These are phyloP conservation scores for Hycleus cichorii DNA, from an alignment of 1,140 invertebrate genomes.

Conservation along the genomic window DNA sequence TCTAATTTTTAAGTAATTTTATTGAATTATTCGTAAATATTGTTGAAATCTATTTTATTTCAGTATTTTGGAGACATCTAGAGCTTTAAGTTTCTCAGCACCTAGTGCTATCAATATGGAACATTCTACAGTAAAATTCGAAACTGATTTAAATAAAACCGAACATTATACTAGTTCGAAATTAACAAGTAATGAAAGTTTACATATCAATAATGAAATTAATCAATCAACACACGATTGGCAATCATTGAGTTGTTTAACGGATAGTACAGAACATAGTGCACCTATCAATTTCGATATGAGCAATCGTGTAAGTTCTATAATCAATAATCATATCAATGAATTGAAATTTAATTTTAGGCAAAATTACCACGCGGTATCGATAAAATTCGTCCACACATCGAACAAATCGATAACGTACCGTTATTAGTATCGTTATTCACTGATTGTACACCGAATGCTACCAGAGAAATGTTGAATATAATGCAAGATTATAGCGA, in stretches of 20 bases:
- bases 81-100: slow-evolving; percentile 71
- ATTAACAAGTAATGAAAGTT: slow-evolving; percentile 15
- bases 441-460: slow-evolving; percentile 88
- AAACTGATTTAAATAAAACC: slow-evolving; percentile 39
- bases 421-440: slow-evolving; percentile 93
- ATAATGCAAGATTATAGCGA: slow-evolving; percentile 97
- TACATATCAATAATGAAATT: slow-evolving; percentile 14
- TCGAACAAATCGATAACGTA: slow-evolving; percentile 94
- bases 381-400: slow-evolving; percentile 92
- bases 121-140: slow-evolving; percentile 60
- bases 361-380: slow-evolving; percentile 93
- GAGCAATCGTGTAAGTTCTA: slow-evolving; percentile 71
- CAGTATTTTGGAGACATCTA: slow-evolving; percentile 55
- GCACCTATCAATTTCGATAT: slow-evolving; percentile 85
- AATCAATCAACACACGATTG: slow-evolving; percentile 52
- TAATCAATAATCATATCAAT: neutral
- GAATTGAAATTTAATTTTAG: slow-evolving; percentile 40
- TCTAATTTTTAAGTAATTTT: too few relatives aligned
- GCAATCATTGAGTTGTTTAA: slow-evolving; percentile 72
- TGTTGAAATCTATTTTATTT: neutral
- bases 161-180: slow-evolving; percentile 9
- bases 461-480: slow-evolving; percentile 82
- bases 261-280: slow-evolving; percentile 82
- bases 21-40: too few relatives aligned
- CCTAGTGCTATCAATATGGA: slow-evolving; percentile 82